phyloP scores from a whole-genome alignment of 2,888 invertebrate genomes.

The Ceratothoa steindachneri region DNA sequence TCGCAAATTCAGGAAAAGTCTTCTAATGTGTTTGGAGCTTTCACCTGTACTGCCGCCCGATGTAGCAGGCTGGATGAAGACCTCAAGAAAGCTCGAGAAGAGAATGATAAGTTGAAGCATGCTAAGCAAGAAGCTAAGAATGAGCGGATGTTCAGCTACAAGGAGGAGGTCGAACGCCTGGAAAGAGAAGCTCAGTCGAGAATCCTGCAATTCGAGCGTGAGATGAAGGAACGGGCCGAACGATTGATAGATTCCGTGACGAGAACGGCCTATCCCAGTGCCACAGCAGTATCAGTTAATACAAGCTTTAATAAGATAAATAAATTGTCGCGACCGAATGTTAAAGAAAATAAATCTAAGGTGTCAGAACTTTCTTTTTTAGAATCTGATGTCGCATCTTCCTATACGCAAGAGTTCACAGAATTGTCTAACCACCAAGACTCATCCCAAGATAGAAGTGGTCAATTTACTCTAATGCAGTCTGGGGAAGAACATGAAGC shows the following conservation, averaged over 20 bases:
- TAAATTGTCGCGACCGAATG: no score
- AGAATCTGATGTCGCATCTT: background rate
- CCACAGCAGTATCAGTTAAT: constrained; percentile 34
- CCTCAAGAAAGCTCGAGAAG: background rate
- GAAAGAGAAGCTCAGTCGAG: constrained; percentile 33
- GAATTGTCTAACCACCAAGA: no score
- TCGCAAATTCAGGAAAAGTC: constrained; percentile 13
- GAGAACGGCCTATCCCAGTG: constrained; percentile 12
- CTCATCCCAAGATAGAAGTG: no score
- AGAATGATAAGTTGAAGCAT: constrained; percentile 19
- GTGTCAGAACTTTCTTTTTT: no score
- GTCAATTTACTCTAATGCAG: no score
- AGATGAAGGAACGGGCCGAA: constrained; percentile 29
- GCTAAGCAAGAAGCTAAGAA: constrained; percentile 15
- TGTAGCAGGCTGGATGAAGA: background rate
- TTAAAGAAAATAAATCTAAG: no score
- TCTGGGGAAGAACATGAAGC: no score
- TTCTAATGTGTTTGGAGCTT: background rate
- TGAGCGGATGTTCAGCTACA: background rate
- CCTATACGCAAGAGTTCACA: background rate
- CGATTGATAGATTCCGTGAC: constrained; percentile 18
- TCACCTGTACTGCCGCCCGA: background rate
- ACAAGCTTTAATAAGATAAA: constrained; percentile 33
- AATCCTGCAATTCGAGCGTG: constrained; percentile 26
- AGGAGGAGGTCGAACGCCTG: constrained; percentile 31